Evolutionary conservation across 1,140 invertebrate species (phyloP), one percentile per base, ranked within the genome.

Genomic region (Eumeta japonica): DNA sequence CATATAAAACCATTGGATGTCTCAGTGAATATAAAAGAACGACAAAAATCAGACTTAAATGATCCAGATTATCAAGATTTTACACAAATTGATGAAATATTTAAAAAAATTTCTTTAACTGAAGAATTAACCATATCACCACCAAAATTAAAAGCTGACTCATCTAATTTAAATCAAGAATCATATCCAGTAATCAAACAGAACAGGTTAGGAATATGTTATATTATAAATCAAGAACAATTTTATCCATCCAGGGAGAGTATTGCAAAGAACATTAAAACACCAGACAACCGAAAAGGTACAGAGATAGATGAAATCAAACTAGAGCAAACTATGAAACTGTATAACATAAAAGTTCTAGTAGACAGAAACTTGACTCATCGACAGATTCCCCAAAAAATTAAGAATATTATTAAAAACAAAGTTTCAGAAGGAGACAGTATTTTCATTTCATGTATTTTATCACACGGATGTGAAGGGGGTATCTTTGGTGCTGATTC

Each of bases 401-500:
- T 74, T 12, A 56, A 58, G 47, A 36, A 58, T 34, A 46, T 58
- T 7, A 43, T 68, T 19, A 55, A 45, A 37, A 40, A 58, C 29
- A 37, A 56, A 41, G 53, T 64, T 28, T 28, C 33, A 14, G 20
- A 46, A 30, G 52, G 62, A 31, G 59, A 70, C 33, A 74, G 70
- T 51, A 48, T 72, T 14, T 72, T 74, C 29, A 58, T 74, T 45
- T 45, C 72, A 18, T 74, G 70, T 20, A 62, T 74, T 42, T 32
- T 74, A 10, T 74, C 70, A 16, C 70, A 74, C 54, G 70, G 70
- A 19, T 52, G 66, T 10, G 58, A 47, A 35, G 67, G 60, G 1
- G 55, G 67, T 52, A 51, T 74, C 2, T 74, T 58, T 58, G 62
- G 63, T 24, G 58, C 70, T n/a, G 64, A 74, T 41, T 68, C 60